phyloP scores from a whole-genome alignment of 2,888 invertebrate genomes.

The Trichopria drosophilae region DNA sequence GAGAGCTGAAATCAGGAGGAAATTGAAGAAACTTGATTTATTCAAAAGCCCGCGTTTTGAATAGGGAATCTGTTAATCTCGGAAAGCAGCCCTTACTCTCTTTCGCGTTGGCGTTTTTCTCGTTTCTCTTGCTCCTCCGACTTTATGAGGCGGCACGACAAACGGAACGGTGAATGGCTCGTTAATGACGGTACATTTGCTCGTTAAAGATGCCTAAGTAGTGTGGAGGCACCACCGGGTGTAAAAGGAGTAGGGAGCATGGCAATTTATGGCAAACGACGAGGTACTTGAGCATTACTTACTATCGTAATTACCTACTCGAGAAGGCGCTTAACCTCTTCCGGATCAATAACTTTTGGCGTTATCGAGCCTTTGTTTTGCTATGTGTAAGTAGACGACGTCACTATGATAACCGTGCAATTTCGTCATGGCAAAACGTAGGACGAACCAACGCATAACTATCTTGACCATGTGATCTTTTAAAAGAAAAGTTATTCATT shows the following conservation, averaged over 20 bases:
- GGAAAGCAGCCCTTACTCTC: constrained; percentile 1
- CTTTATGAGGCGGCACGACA: constrained; percentile 39
- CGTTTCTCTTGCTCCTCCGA: constrained; percentile 3
- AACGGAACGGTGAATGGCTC: constrained; percentile 39
- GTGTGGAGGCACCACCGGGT: background rate
- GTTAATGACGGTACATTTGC: constrained; percentile 41
- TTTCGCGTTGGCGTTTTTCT: background rate
- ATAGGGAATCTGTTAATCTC: constrained; percentile 17
- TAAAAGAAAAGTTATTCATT: no score
- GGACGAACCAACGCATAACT: no score
- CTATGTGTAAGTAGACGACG: no score
- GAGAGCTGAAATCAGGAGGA: no score
- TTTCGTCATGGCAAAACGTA: no score
- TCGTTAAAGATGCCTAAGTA: constrained; percentile 36
- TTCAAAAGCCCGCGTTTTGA: constrained; percentile 24
- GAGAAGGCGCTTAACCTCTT: constrained; percentile 16
- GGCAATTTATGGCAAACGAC: background rate
- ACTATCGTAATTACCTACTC: constrained; percentile 19
- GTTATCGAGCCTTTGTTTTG: no score
- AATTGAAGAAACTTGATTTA: no score
- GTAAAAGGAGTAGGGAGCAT: background rate
- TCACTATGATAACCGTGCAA: no score
- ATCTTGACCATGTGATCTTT: no score
- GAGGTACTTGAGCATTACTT: constrained; percentile 10
- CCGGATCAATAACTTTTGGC: constrained; percentile 11